Conservation (phyloP, 2,888 invertebrate genomes). For the Cylloceria caligata region DNA sequence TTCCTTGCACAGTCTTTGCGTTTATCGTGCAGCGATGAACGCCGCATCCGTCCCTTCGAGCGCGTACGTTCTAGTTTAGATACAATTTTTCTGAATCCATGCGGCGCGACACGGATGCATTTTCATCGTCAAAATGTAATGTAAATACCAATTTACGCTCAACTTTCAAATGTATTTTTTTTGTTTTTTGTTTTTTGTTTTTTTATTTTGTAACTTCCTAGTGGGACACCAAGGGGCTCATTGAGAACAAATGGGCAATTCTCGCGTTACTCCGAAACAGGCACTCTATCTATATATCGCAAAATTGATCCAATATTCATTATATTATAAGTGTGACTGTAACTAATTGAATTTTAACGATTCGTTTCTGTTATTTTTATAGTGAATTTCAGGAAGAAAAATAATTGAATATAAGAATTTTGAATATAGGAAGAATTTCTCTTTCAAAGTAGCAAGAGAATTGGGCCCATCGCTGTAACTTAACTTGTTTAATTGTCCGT, state of each 20-base stretch:
- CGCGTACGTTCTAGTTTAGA: conserved; percentile 8
- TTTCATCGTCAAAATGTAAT: conserved; percentile 18
- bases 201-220: neutral
- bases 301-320: neutral
- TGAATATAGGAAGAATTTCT: neutral
- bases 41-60: conserved; percentile 32
- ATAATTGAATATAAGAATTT: too few species aligned
- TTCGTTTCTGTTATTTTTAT: conserved; percentile 11
- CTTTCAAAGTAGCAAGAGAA: neutral
- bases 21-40: conserved; percentile 19
- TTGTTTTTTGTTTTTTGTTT: too few species aligned
- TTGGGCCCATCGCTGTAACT: neutral
- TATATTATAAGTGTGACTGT: too few species aligned
- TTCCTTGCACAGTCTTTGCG: neutral
- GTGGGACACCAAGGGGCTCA: neutral
- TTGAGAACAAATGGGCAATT: neutral
- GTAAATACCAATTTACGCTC: conserved; percentile 28
- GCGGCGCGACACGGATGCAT: neutral
- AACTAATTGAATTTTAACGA: neutral
- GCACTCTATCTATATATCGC: neutral
- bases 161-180: conserved; percentile 24
- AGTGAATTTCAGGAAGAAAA: neutral
- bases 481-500: neutral
- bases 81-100: conserved; percentile 1
- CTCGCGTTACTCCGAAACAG: neutral